A percentile compares a stretch with the other conserved stretches of the same genome.
Evolutionary conservation across 2,113 vertebrate genomes (phyloP).

Genomic region (Rhadina sibilatrix): DNA sequence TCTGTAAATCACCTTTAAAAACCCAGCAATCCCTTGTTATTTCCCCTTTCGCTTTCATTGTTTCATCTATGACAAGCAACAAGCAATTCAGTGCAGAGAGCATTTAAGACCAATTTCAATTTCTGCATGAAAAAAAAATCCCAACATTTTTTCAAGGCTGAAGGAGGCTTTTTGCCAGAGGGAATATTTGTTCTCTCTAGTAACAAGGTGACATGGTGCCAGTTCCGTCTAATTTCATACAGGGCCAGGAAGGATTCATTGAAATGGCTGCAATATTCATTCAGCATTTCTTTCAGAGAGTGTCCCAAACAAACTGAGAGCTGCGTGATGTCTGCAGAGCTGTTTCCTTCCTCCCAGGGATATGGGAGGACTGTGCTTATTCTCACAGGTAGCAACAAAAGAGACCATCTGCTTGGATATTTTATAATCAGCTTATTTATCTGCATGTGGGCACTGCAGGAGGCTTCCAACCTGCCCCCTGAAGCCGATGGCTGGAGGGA

Average conservation of each 20-base stretch:
- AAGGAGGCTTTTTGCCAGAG: conserved; percentile 44
- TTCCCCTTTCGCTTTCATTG: conserved; percentile 44
- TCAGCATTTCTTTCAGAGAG: neutral
- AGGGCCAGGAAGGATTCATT: neutral
- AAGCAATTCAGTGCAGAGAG: conserved; percentile 40
- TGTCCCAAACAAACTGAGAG: neutral
- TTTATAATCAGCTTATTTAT: conserved; percentile 23
- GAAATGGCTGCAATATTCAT: conserved; percentile 10
- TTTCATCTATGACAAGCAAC: conserved; percentile 56
- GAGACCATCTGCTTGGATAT: conserved; percentile 32
- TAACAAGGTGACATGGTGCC: neutral
- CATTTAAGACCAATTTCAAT: conserved; percentile 56
- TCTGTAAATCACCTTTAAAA: conserved; percentile 64
- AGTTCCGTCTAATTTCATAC: neutral
- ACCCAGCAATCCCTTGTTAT: conserved; percentile 32
- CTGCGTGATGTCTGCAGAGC: fast-evolving
- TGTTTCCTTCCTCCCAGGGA: conserved; percentile 6
- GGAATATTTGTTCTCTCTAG: conserved; percentile 57
- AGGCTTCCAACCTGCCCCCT: neutral
- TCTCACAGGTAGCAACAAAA: conserved; percentile 30
- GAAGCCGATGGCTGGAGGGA: neutral
- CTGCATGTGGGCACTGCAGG: neutral
- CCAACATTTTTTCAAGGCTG: conserved; percentile 10
- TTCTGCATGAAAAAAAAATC: neutral
- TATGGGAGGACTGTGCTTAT: neutral